These are phyloP conservation scores for Toxotes chatareus DNA, from an alignment of 2,113 vertebrate genomes.

Conservation along the genomic window DNA sequence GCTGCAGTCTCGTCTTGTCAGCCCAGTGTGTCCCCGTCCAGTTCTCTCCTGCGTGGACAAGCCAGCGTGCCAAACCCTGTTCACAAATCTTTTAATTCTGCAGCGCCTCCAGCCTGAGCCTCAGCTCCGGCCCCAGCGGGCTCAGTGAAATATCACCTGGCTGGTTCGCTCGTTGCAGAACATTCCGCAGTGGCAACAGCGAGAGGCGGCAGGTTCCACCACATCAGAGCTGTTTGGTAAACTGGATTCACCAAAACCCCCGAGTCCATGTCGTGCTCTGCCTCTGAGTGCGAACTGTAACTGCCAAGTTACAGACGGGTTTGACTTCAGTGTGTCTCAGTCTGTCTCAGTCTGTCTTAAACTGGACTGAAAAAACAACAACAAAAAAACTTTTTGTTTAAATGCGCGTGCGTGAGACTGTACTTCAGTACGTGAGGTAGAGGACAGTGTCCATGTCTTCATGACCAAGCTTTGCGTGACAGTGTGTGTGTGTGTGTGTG, in stretches of 20 bases:
- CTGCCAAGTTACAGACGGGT: neutral
- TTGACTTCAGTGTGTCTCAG: neutral
- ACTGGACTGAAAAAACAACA: too few relatives aligned
- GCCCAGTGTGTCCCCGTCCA: neutral
- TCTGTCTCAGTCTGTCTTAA: too few relatives aligned
- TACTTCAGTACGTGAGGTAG: neutral
- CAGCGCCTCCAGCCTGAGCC: too few relatives aligned
- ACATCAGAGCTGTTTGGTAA: too few relatives aligned
- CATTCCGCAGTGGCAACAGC: neutral
- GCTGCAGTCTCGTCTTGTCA: slow-evolving; percentile 13
- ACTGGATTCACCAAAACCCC: too few relatives aligned
- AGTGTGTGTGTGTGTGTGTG: neutral
- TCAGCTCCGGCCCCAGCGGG: too few relatives aligned
- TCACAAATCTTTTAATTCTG: neutral
- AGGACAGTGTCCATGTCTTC: neutral
- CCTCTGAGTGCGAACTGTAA: too few relatives aligned
- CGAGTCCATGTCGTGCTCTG: too few relatives aligned
- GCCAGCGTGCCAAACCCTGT: neutral
- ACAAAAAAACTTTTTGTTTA: neutral
- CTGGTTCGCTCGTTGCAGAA: neutral
- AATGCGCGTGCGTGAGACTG: too few relatives aligned
- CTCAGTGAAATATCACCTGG: neutral
- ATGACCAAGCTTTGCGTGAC: too few relatives aligned
- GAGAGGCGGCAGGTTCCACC: too few relatives aligned
- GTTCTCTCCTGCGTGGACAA: neutral